Base-by-base conservation (phyloP, 2,113 vertebrate genomes). In the Cinclus mexicanus region DNA sequence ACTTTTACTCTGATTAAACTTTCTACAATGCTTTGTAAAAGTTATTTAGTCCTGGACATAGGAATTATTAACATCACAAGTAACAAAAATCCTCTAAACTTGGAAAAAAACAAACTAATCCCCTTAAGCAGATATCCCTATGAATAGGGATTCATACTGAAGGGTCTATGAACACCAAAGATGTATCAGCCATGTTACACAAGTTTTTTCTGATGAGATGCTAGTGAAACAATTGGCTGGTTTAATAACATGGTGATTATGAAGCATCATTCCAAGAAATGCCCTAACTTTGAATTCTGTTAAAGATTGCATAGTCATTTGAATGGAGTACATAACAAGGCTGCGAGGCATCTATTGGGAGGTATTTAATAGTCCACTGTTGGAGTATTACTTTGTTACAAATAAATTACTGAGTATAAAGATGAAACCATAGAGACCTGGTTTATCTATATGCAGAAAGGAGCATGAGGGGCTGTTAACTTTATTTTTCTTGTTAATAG, bases 1-100 rank as follows among this genome's bases (percentile, higher is more conserved):
- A 11, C 2, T 91, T 79, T 65, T n/a, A 15, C 19, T 22, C 12
- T 57, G 37, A 63, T 35, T 42, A 47, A 75, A 50, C 5, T 78
- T 93, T 90, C 23, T 59, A 68, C 84, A 77, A 60, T 74, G 21
- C 68, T 70, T 93, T 83, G 22, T 78, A 41, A 15, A 86, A 68
- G 11, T 18, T 92, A 53, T 14, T 83, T 57, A 67, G 26, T 52
- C 12, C 33, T 88, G 13, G 18, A 86, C 1, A 2, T n/a, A 72
- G 42, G 41, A 47, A 67, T 11, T 75, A 20, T 4, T 57, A 42
- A 68, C 63, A 89, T 41, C 72, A 53, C 6, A 65, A n/a, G 21
- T 20, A 69, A 13, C 6, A 93, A 72, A 94, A 83, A 49, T 67
- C 37, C 8, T 78, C 60, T 44, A 80, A 84, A 64, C 10, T 59